A percentile compares a stretch with the other conserved stretches of the same genome.
Evolutionary conservation across 2,888 invertebrate species (phyloP).

Genomic region (Alviniconcha strummeri): DNA sequence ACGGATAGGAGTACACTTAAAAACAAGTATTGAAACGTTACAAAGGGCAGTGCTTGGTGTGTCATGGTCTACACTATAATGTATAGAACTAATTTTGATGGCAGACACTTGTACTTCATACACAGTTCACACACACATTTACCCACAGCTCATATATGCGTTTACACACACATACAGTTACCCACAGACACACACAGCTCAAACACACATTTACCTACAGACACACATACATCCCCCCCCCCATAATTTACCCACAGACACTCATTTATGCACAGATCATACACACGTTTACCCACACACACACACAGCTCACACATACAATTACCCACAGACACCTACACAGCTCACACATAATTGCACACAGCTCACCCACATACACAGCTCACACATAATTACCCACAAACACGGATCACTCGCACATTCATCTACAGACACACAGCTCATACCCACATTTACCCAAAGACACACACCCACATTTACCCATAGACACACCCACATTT

Average conservation of each 20-base stretch:
- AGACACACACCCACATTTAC: background rate
- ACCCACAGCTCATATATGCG: background rate
- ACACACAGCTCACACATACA: constrained; percentile 4
- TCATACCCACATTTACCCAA: background rate
- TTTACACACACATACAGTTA: background rate
- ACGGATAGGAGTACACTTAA: no score
- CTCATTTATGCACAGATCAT: background rate
- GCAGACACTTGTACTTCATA: no score
- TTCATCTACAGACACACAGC: no score
- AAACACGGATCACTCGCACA: no score
- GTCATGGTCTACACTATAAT: no score
- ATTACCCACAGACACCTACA: background rate
- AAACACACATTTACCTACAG: background rate
- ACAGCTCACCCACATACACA: no score
- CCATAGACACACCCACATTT: background rate
- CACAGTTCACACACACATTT: background rate
- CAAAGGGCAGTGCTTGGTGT: no score
- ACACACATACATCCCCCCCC: background rate
- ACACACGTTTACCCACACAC: background rate
- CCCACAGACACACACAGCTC: background rate
- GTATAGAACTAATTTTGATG: no score
- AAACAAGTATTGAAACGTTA: no score
- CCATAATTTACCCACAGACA: background rate
- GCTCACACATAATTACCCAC: no score
- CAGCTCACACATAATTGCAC: no score